Evolutionary conservation across 2,113 vertebrate species (phyloP), one percentile per base, ranked within the genome.

Genomic region (Catharus fuscescens): DNA sequence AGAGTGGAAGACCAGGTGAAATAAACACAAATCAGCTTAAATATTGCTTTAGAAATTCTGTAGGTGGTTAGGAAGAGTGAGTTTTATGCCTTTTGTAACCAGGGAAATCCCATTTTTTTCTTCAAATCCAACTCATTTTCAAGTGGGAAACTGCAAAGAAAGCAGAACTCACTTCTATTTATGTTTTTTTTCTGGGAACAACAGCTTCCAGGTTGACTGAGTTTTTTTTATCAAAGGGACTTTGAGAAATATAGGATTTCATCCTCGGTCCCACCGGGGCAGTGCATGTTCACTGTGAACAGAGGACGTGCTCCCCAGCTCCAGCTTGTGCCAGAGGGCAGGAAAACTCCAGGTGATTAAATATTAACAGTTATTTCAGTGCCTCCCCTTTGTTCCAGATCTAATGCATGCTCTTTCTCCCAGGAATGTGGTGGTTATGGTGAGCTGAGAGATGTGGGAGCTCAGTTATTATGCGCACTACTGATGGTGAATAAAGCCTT

Each of bases 351-450:
- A 10, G 8, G 45, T 1, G 56, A 74, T 94, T 93, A 96, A 96
- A 92, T 56, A 96, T 96, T 96, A 90, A 93, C 92, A 45, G 74
- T 50, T 73, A 80, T 26, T 90, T 88, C 93, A 53, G 52, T 3
- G 26, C 52, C 45, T 61, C 64, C 61, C 32, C 89, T 90, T 90
- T 65, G 28, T 67, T 88, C 70, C 15, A 50, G 36, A 11, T 38
- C 32, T 36, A 54, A 6, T 2, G 8, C 24, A 20, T 62, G 31
- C 65, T 38, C 57, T 57, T 84, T 86, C 42, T 60, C 12, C 34
- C 42, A 40, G 42, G 50, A 92, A 54, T 14, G 34, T 5, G 9
- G 29, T 24, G 73, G 38, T 48, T 56, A 45, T 16, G 23, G 72
- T 18, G 11, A 76, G 69, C 42, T 57, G 77, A 86, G 29, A 0